A percentile compares a stretch with the other conserved stretches of the same genome.
Evolutionary conservation across 2,797 vertebrate species (phyloP).

Genomic region (Spheniscus humboldti): DNA sequence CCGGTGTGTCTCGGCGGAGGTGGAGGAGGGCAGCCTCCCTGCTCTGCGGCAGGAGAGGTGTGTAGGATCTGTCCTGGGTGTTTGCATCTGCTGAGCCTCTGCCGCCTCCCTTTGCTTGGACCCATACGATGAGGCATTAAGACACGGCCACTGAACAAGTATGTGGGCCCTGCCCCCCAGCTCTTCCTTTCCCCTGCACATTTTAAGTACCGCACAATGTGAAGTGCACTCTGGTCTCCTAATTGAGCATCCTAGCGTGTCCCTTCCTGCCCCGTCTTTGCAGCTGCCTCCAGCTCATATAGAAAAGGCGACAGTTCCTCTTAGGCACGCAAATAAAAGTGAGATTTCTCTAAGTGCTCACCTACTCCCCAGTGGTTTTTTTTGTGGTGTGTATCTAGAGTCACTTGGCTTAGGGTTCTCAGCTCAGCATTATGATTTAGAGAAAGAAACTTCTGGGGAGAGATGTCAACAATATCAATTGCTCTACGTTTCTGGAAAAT

Average conservation of each 20-base stretch:
- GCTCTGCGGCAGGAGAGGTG: rapidly evolving
- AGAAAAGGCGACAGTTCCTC: neutral
- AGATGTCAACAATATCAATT: neutral
- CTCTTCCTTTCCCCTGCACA: neutral
- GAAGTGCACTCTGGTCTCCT: neutral
- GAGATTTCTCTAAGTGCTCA: neutral
- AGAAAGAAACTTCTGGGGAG: neutral
- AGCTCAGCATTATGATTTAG: neutral
- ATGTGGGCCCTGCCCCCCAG: neutral
- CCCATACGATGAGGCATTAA: neutral
- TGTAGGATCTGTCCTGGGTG: neutral
- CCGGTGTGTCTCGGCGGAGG: neutral
- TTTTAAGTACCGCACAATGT: neutral
- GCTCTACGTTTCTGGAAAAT: neutral
- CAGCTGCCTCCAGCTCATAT: neutral
- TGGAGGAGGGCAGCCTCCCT: neutral
- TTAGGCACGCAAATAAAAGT: neutral
- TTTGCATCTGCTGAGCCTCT: neutral
- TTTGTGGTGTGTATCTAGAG: neutral
- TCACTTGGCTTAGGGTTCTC: neutral
- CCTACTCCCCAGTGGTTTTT: neutral
- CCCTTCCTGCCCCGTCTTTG: neutral
- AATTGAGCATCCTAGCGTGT: neutral
- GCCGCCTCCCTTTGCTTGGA: neutral
- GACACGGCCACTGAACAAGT: neutral